Conservation (phyloP, 1,140 invertebrate genomes). For the Meloidogyne hapla region DNA sequence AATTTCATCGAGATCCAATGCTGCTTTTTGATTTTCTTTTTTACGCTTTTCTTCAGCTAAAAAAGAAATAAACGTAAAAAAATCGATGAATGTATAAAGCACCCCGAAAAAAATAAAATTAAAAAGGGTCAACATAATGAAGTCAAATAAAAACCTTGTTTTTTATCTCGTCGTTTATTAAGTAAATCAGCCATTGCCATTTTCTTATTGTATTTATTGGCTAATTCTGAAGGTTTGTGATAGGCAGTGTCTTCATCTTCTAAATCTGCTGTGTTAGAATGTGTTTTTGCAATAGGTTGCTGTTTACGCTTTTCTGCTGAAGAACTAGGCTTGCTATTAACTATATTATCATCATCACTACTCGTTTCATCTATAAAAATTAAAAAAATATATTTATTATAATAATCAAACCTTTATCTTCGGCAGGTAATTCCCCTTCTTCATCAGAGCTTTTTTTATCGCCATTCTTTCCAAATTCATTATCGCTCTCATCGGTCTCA, state of each 20-base stretch:
- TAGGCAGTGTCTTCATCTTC: conserved; percentile 51
- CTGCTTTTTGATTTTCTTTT: conserved; percentile 42
- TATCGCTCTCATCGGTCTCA: conserved; percentile 13
- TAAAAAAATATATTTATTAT: neutral
- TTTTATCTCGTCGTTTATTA: conserved; percentile 55
- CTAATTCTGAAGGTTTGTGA: conserved; percentile 56
- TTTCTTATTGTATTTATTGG: conserved; percentile 55
- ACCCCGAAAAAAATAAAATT: conserved; percentile 1
- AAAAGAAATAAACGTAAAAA: conserved; percentile 14
- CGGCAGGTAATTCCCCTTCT: conserved; percentile 16
- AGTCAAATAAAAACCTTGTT: conserved; percentile 40
- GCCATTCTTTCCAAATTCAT: neutral
- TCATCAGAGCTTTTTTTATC: conserved; percentile 25
- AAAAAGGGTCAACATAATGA: conserved; percentile 31
- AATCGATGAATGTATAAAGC: no score
- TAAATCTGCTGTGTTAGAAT: conserved; percentile 6
- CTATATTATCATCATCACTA: conserved; percentile 8
- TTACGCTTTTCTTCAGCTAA: conserved; percentile 57
- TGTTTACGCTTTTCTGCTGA: neutral
- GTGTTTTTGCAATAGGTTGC: neutral
- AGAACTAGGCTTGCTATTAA: neutral
- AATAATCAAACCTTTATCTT: conserved; percentile 11
- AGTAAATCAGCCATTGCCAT: conserved; percentile 53
- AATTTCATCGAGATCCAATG: conserved; percentile 54
- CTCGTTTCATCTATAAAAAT: neutral